Base-by-base conservation (phyloP, 2,113 vertebrate species). In the Ciconia boyciana region DNA sequence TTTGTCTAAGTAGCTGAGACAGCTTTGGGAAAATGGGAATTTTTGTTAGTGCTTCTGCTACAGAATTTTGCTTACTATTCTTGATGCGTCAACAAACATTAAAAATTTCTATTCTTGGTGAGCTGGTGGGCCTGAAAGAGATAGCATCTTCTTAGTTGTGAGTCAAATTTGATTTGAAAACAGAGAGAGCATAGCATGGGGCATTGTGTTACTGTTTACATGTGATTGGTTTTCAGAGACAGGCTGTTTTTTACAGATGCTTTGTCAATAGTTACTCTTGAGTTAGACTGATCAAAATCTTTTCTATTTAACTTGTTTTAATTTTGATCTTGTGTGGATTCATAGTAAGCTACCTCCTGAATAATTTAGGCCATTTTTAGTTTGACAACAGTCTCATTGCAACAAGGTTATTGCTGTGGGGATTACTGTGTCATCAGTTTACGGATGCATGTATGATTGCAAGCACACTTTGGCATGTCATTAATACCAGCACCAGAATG, bases 41-140 rank as follows among this genome's bases (percentile, higher is more conserved):
- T 87, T 87, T 82, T 79, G 5, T 62, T 36, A 41, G 8, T 28
- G 12, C 12, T 61, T 14, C 21, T 36, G 0, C 44, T 61, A 41
- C 0, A 49, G 66, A 69, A 29, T 80, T 85, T 77, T 90, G 1
- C 19, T 83, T 94, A 43, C 13, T 65, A 3, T 20, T 82, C 44
- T 71, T n/a, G 18, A 21, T 52, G 20, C 19, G 43, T 49, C 68
- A 94, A 34, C 3, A 31, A 62, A 31, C 6, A 44, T 18, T 1
- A 34, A 1, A 57, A 9, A 0, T 9, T 69, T 72, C 21, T 65
- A 0, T 55, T 87, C 9, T 36, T 43, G 4, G 3, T 39, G 16
- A 69, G 6, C 19, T 82, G 11, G 8, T 55, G 32, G 18, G 10
- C 24, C 44, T 65, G n/a, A 36, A 28, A n/a, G 39, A n/a, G 46